phyloP scores from a whole-genome alignment of 2,797 vertebrate species.

The Danio jaintianensis region DNA sequence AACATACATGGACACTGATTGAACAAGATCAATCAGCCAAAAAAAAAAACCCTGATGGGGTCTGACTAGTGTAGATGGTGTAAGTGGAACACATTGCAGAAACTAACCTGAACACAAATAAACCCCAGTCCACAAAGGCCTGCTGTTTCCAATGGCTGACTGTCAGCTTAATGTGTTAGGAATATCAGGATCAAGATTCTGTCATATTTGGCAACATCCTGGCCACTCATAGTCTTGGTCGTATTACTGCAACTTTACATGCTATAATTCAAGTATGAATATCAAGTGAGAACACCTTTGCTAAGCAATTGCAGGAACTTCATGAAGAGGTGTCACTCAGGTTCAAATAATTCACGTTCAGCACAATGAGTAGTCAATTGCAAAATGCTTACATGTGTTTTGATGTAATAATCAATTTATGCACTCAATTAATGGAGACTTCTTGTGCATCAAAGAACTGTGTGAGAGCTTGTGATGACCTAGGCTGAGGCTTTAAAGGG shows the following conservation, averaged over 20 bases:
- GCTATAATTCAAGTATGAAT: not conserved
- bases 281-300: not conserved
- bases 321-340: conserved; percentile 33
- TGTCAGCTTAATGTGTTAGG: no score
- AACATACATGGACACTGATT: no score
- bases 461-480: not conserved
- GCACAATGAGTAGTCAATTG: conserved; percentile 61
- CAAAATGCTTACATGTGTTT: conserved; percentile 63
- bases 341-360: conserved; percentile 60
- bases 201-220: not conserved
- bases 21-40: no score
- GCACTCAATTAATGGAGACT: conserved; percentile 45
- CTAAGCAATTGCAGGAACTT: conserved; percentile 8
- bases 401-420: conserved; percentile 59
- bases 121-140: no score
- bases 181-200: no score
- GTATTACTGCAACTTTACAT: no score
- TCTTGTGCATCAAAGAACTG: conserved; percentile 40
- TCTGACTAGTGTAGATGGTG: no score
- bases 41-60: no score
- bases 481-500: not conserved
- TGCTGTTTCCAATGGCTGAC: no score
- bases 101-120: no score
- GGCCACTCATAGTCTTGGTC: not conserved
- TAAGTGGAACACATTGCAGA: no score